These are phyloP conservation scores for Biston betularia DNA, from an alignment of 2,888 invertebrate genomes.

Conservation along the genomic window DNA sequence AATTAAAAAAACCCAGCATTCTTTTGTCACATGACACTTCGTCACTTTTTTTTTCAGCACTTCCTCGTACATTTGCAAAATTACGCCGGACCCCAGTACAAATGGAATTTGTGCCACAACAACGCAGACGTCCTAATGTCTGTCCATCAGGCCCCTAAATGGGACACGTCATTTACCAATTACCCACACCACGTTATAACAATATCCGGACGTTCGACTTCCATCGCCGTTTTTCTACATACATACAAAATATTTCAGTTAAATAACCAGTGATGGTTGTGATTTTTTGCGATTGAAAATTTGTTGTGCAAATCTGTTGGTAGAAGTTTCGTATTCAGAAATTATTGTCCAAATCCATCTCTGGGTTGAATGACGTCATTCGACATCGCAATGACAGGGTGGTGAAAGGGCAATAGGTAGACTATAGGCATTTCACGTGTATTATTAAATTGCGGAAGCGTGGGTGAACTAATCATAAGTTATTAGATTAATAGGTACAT, in stretches of 20 bases:
- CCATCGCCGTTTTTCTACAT: conserved; percentile 52
- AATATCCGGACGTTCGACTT: conserved; percentile 25
- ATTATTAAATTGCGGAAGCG: conserved; percentile 56
- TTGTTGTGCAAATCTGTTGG: conserved; percentile 38
- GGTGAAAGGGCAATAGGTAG: conserved; percentile 70
- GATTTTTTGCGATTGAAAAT: conserved; percentile 20
- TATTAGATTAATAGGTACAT: conserved; percentile 57
- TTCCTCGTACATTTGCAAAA: conserved; percentile 73
- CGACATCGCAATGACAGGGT: conserved; percentile 79
- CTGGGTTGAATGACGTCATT: conserved; percentile 81
- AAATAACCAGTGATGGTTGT: conserved; percentile 54
- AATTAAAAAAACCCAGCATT: conserved; percentile 48
- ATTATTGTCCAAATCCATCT: conserved; percentile 84
- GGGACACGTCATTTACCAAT: conserved; percentile 82
- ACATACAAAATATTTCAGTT: not conserved
- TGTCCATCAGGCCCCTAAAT: conserved; percentile 82
- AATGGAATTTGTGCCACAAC: conserved; percentile 76
- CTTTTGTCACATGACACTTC: conserved; percentile 68
- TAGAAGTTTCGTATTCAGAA: conserved; percentile 71
- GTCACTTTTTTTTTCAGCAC: conserved; percentile 70
- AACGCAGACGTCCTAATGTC: conserved; percentile 82
- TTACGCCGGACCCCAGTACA: conserved; percentile 75
- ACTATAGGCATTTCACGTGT: conserved; percentile 27
- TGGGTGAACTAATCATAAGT: conserved; percentile 54
- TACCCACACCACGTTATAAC: conserved; percentile 50